phyloP scores from a whole-genome alignment of 2,113 vertebrate genomes.

The Carettochelys insculpta region DNA sequence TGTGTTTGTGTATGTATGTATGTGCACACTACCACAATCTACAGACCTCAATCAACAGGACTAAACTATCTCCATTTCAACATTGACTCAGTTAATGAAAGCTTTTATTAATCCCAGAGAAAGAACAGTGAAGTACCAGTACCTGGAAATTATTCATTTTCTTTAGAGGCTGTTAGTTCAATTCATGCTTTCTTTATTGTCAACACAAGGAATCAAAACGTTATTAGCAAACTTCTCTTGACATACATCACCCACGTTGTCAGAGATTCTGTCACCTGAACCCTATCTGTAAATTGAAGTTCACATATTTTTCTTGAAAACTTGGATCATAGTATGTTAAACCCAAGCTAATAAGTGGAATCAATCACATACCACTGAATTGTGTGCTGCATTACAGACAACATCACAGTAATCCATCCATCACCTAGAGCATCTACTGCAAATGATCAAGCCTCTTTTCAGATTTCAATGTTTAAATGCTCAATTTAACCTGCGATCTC shows the following conservation, averaged over 20 bases:
- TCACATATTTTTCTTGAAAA: slow-evolving; percentile 31
- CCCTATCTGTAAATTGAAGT: slow-evolving; percentile 22
- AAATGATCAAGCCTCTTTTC: background rate
- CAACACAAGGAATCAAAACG: slow-evolving; percentile 12
- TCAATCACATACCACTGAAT: background rate
- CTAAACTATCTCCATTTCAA: background rate
- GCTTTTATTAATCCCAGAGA: slow-evolving; percentile 36
- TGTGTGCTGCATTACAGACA: background rate
- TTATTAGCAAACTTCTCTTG: slow-evolving; percentile 49
- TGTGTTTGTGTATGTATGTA: background rate
- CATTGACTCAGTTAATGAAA: slow-evolving; percentile 28
- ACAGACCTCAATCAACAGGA: background rate
- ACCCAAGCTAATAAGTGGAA: background rate
- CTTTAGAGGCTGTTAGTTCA: slow-evolving; percentile 36
- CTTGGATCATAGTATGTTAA: slow-evolving; percentile 22
- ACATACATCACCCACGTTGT: slow-evolving; percentile 31
- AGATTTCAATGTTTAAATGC: slow-evolving; percentile 11
- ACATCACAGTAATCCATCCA: background rate
- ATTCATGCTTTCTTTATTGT: slow-evolving; percentile 43
- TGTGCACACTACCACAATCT: background rate
- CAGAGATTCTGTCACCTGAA: slow-evolving; percentile 33
- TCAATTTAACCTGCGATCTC: background rate
- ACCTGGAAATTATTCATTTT: slow-evolving; percentile 37
- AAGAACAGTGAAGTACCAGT: background rate
- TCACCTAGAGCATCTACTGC: background rate